Percentiles rank a stretch among this genome's conserved stretches.
phyloP scores from a whole-genome alignment of 1,140 invertebrate species.

The Belonocnema kinseyi region DNA sequence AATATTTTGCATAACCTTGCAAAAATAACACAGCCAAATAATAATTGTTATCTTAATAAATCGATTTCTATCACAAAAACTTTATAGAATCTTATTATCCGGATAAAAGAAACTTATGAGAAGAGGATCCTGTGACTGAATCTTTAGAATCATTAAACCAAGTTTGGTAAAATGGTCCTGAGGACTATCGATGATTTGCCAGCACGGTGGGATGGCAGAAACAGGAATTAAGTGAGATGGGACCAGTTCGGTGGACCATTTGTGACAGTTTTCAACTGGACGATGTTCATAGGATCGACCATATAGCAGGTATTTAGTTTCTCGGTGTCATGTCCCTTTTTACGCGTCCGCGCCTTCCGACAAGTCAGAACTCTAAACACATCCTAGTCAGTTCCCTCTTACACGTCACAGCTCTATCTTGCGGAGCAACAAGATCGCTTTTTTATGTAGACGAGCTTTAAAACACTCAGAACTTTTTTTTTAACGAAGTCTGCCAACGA shows the following conservation, averaged over 20 bases:
- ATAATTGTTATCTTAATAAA: too few species aligned
- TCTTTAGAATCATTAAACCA: too few species aligned
- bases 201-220: conserved; percentile 45
- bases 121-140: too few species aligned
- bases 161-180: too few species aligned
- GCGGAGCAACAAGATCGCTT: conserved; percentile 45
- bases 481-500: not conserved
- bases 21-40: too few species aligned
- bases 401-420: conserved; percentile 67
- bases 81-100: too few species aligned
- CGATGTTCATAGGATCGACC: conserved; percentile 46
- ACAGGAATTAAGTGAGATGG: conserved; percentile 64
- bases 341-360: conserved; percentile 72
- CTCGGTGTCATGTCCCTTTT: conserved; percentile 71
- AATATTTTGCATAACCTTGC: too few species aligned
- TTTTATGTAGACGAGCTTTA: conserved; percentile 30
- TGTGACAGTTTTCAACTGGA: conserved; percentile 59
- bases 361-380: conserved; percentile 69
- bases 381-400: conserved; percentile 51
- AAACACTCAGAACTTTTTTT: not conserved
- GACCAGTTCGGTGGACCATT: conserved; percentile 51
- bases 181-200: conserved; percentile 38
- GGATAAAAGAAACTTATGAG: too few species aligned
- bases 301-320: conserved; percentile 69
- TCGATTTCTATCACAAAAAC: too few species aligned